Percentiles rank a stretch among this genome's conserved stretches.
Evolutionary conservation across 2,888 invertebrate genomes (phyloP).

Genomic region (Didymodactylos carnosus): DNA sequence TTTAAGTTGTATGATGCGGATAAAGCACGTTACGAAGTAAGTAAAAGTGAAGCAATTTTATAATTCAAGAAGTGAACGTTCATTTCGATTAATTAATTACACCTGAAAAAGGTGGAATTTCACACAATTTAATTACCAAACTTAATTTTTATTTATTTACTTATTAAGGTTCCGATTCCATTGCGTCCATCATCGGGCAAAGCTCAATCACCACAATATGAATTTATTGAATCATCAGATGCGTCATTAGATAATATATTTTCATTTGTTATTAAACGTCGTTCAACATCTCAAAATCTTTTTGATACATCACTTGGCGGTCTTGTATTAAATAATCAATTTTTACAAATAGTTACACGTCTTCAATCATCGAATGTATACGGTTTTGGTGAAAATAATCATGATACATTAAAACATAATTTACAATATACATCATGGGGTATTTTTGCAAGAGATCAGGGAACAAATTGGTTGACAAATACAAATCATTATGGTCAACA

Average conservation of each 20-base stretch:
- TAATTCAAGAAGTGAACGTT: no score
- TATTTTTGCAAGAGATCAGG: conserved; percentile 11
- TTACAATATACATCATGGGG: conserved; percentile 2
- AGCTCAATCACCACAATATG: not conserved
- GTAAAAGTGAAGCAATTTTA: not conserved
- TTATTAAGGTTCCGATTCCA: not conserved
- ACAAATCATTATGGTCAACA: conserved; percentile 59
- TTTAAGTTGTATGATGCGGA: conserved; percentile 22
- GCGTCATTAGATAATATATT: not conserved
- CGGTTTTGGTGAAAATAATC: conserved; percentile 14
- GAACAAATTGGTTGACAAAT: conserved; percentile 1
- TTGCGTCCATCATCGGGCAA: not conserved
- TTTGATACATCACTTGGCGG: conserved; percentile 13
- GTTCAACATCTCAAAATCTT: not conserved
- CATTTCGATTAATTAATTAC: no score
- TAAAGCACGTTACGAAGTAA: conserved; percentile 20
- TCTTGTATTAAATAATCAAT: conserved; percentile 4
- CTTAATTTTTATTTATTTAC: no score
- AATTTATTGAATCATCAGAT: not conserved
- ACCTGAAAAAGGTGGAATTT: no score
- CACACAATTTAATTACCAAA: no score
- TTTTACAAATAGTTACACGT: conserved; percentile 2
- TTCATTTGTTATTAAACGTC: not conserved
- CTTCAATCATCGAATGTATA: conserved; percentile 17
- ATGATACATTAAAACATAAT: conserved; percentile 10